phyloP scores from a whole-genome alignment of 2,888 invertebrate genomes.

The Catocala fraxini region DNA sequence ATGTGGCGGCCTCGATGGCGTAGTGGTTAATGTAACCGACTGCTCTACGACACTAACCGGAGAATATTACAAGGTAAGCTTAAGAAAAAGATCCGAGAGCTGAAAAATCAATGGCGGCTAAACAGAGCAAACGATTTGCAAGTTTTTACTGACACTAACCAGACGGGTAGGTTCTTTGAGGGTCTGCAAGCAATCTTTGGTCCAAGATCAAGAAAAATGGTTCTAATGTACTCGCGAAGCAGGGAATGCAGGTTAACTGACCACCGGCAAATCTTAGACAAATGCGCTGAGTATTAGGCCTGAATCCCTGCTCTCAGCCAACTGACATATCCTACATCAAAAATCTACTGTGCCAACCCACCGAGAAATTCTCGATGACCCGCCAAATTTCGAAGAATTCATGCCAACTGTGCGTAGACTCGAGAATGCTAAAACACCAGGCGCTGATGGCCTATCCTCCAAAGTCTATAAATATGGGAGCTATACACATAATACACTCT shows the following conservation, averaged over 20 bases:
- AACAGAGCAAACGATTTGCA: neutral
- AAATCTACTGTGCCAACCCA: too few relatives aligned
- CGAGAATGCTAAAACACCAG: constrained; percentile 2
- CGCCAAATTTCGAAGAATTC: constrained; percentile 3
- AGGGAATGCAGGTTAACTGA: neutral
- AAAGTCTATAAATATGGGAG: too few relatives aligned
- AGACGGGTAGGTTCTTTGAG: neutral
- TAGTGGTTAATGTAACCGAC: too few relatives aligned
- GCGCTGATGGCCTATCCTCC: too few relatives aligned
- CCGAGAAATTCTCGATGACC: neutral
- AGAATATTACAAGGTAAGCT: too few relatives aligned
- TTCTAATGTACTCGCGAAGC: neutral
- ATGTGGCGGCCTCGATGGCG: too few relatives aligned
- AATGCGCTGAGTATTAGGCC: neutral
- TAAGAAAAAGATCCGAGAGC: neutral
- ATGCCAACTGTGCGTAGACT: constrained; percentile 2
- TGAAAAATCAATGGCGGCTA: neutral
- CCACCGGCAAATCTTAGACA: neutral
- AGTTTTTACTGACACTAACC: neutral
- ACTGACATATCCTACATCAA: too few relatives aligned
- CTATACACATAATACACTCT: constrained; percentile 8
- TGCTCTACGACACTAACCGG: too few relatives aligned
- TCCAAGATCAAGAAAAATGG: neutral
- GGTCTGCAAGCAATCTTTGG: neutral
- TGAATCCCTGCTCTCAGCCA: too few relatives aligned